These are phyloP conservation scores for Solenopsis fugax DNA, from an alignment of 1,140 invertebrate species.

Conservation along the genomic window DNA sequence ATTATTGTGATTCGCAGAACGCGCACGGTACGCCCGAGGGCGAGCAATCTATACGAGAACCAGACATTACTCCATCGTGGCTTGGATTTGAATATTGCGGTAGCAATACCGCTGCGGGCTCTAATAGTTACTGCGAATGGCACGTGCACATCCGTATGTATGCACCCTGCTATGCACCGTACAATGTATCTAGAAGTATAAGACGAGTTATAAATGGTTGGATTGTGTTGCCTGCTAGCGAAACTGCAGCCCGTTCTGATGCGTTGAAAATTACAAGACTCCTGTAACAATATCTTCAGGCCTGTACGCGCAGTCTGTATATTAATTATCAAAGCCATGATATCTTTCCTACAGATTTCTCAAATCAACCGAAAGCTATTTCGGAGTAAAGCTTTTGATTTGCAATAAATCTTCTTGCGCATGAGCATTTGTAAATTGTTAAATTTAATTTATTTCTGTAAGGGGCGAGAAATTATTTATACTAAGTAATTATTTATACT, in stretches of 20 bases:
- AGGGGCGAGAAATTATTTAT: not conserved
- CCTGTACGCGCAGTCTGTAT: slow-evolving; percentile 16
- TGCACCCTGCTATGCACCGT: slow-evolving; percentile 7
- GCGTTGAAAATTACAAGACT: slow-evolving; percentile 59
- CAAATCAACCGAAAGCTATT: not conserved
- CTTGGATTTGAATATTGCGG: slow-evolving; percentile 86
- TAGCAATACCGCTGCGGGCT: slow-evolving; percentile 83
- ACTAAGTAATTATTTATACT: too few species aligned
- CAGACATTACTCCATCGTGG: slow-evolving; percentile 84
- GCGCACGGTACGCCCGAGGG: slow-evolving; percentile 80
- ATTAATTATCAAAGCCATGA: slow-evolving; percentile 43
- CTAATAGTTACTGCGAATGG: slow-evolving; percentile 85
- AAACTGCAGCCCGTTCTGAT: slow-evolving; percentile 49
- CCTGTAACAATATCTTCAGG: slow-evolving; percentile 57
- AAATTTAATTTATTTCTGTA: not conserved
- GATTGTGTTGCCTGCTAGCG: slow-evolving; percentile 62
- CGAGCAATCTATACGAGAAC: slow-evolving; percentile 84
- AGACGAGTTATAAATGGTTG: slow-evolving; percentile 66
- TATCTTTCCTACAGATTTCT: not conserved
- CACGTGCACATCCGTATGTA: slow-evolving; percentile 76
- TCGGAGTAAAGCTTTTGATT: slow-evolving; percentile 63
- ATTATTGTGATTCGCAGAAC: slow-evolving; percentile 85
- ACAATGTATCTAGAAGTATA: slow-evolving; percentile 66
- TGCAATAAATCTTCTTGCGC: not conserved
- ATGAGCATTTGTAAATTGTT: not conserved